A percentile compares a stretch with the other conserved stretches of the same genome.
Evolutionary conservation across 2,888 invertebrate species (phyloP).

Genomic region (Hedya salicella): DNA sequence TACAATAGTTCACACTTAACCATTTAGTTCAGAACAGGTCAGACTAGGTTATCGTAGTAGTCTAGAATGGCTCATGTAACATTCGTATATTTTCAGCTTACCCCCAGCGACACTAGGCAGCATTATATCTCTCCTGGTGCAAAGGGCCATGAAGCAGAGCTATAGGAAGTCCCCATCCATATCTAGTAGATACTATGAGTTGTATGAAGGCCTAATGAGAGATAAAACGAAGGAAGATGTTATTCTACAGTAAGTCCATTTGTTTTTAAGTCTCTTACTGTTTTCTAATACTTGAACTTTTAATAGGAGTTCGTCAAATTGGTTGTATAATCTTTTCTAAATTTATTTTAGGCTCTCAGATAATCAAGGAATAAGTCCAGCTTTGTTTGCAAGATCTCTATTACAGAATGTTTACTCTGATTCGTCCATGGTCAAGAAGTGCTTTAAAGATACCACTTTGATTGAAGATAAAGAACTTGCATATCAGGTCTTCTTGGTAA

Average conservation of each 20-base stretch:
- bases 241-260: slow-evolving; percentile 83
- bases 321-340: not conserved
- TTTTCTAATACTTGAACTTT: too few species aligned
- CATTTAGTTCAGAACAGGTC: not conserved
- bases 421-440: slow-evolving; percentile 77
- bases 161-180: slow-evolving; percentile 86
- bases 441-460: slow-evolving; percentile 89
- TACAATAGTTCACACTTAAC: not conserved
- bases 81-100: slow-evolving; percentile 70
- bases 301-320: too few species aligned
- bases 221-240: slow-evolving; percentile 84
- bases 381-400: slow-evolving; percentile 75
- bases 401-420: slow-evolving; percentile 77
- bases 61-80: too few species aligned
- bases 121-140: slow-evolving; percentile 88
- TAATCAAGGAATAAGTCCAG: slow-evolving; percentile 74
- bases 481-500: slow-evolving; percentile 90
- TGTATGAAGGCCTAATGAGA: slow-evolving; percentile 80
- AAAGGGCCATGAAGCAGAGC: slow-evolving; percentile 86
- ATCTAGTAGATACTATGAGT: slow-evolving; percentile 82
- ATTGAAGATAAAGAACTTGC: slow-evolving; percentile 89
- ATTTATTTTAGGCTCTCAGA: slow-evolving; percentile 67
- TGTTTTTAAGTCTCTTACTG: not conserved
- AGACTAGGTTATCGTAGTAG: too few species aligned
- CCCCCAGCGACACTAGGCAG: slow-evolving; percentile 87